phyloP scores from a whole-genome alignment of 2,888 invertebrate genomes.

The Pocota personata region DNA sequence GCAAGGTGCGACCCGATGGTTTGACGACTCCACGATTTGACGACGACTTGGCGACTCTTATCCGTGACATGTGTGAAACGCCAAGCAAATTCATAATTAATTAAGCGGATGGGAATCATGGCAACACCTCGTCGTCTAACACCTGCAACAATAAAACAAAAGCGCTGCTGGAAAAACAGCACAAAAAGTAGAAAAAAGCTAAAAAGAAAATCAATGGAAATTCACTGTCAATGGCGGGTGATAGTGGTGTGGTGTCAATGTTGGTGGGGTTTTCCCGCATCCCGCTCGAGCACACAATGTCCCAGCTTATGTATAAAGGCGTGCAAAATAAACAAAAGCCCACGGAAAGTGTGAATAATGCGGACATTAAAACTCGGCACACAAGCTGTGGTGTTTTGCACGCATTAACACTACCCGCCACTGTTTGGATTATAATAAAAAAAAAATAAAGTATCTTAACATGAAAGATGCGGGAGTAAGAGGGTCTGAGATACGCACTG shows the following conservation, averaged over 20 bases:
- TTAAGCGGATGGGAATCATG: constrained; percentile 73
- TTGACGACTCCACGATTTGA: constrained; percentile 52
- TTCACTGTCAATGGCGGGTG: constrained; percentile 68
- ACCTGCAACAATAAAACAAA: constrained; percentile 70
- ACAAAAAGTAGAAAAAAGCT: neutral
- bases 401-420: constrained; percentile 64
- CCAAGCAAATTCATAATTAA: constrained; percentile 74
- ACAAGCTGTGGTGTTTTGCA: constrained; percentile 65
- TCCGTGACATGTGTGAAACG: constrained; percentile 73
- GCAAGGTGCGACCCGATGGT: constrained; percentile 64
- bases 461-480: neutral
- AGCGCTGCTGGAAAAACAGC: constrained; percentile 21
- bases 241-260: neutral
- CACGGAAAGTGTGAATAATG: constrained; percentile 72
- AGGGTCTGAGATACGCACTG: constrained; percentile 50
- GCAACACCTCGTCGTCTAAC: constrained; percentile 73
- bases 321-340: constrained; percentile 69
- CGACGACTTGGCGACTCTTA: constrained; percentile 70
- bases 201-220: constrained; percentile 69
- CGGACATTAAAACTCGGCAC: constrained; percentile 71
- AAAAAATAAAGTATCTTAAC: constrained; percentile 26
- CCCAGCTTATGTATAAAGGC: constrained; percentile 30
- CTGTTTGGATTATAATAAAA: constrained; percentile 20
- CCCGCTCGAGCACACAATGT: constrained; percentile 18
- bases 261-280: constrained; percentile 13